Percentiles rank a stretch among this genome's conserved stretches.
phyloP scores from a whole-genome alignment of 2,113 vertebrate species.

The Junco hyemalis region DNA sequence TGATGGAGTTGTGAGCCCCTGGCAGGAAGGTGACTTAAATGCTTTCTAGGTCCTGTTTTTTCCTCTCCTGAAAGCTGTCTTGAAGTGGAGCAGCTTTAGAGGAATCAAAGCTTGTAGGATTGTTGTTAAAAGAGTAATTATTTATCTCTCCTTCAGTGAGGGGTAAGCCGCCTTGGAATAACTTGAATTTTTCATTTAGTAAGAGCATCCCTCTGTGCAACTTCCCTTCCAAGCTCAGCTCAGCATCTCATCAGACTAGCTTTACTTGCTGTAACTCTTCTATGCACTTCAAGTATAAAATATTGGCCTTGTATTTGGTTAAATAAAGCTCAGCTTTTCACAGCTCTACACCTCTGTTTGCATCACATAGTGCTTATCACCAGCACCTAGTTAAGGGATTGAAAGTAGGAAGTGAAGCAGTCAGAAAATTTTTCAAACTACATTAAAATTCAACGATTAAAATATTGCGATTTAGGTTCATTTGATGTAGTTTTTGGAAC shows the following conservation, averaged over 20 bases:
- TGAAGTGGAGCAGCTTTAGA: background rate
- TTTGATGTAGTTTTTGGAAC: background rate
- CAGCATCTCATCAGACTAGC: background rate
- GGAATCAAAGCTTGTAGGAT: background rate
- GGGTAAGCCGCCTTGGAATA: background rate
- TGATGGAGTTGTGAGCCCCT: background rate
- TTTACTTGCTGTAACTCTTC: background rate
- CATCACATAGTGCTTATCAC: background rate
- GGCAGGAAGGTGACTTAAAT: background rate
- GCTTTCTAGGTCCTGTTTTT: background rate
- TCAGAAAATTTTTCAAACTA: background rate
- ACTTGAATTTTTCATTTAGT: background rate
- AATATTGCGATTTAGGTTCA: background rate
- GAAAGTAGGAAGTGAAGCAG: background rate
- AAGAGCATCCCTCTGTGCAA: background rate
- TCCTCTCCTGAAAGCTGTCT: background rate
- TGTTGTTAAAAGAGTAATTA: background rate
- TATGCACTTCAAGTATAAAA: background rate
- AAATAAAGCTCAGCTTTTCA: background rate
- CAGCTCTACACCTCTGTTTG: background rate
- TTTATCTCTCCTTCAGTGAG: background rate
- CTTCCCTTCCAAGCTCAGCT: background rate
- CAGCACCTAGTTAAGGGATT: background rate
- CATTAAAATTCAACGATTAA: background rate
- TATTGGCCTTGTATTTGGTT: background rate